phyloP scores from a whole-genome alignment of 2,888 invertebrate species.

The Epistrophe grossulariae region DNA sequence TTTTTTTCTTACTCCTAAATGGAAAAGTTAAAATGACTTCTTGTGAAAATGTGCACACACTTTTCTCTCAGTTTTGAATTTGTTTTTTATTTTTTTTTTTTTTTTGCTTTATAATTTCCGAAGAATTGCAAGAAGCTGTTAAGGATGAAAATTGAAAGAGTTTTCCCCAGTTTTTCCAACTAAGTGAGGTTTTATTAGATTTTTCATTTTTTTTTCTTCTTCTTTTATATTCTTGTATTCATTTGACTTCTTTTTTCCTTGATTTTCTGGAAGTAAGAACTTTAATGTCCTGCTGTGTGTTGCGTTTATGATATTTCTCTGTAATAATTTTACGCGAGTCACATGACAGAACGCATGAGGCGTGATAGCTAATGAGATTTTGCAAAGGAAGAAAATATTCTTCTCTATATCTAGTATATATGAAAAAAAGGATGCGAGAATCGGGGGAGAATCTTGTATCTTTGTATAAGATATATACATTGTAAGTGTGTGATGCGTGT shows the following conservation, averaged over 20 bases:
- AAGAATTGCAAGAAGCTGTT: conserved; percentile 52
- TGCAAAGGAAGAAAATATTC: conserved; percentile 22
- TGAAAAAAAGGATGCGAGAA: conserved; percentile 30
- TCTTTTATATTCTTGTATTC: not conserved
- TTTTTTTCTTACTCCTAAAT: conserved; percentile 35
- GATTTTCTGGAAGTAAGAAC: conserved; percentile 12
- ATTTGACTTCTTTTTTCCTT: not conserved
- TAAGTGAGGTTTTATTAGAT: conserved; percentile 70
- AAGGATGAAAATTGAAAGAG: conserved; percentile 59
- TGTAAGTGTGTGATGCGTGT: not conserved
- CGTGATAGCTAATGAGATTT: conserved; percentile 64
- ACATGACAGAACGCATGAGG: conserved; percentile 57
- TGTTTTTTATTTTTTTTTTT: not conserved
- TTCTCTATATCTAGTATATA: not conserved
- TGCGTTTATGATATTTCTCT: conserved; percentile 46
- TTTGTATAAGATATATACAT: not conserved
- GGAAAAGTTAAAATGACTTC: conserved; percentile 69
- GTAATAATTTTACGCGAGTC: conserved; percentile 42
- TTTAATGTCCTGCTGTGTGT: conserved; percentile 55
- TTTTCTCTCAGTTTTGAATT: conserved; percentile 1
- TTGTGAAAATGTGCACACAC: conserved; percentile 52
- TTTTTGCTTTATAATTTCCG: conserved; percentile 48
- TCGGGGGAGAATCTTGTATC: conserved; percentile 20
- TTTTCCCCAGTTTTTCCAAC: conserved; percentile 56
- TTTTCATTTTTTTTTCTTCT: conserved; percentile 13